Conservation (phyloP, 1,140 invertebrate species). For the Bactericera cockerelli region DNA sequence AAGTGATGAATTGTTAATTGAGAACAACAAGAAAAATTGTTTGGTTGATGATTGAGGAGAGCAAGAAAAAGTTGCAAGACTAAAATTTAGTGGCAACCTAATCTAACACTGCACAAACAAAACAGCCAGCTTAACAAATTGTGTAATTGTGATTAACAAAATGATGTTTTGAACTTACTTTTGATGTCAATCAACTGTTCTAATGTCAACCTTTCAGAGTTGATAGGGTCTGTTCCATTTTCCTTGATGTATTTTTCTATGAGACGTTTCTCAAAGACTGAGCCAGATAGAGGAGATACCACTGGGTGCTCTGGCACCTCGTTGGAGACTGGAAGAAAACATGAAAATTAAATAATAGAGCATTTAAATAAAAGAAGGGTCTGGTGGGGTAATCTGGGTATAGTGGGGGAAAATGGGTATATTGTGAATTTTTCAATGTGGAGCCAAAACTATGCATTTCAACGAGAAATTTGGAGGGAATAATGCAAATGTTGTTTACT, state of each 20-base stretch:
- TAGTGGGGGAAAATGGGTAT: too few species aligned
- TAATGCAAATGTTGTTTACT: too few species aligned
- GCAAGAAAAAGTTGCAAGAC: too few species aligned
- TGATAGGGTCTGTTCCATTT: conserved; percentile 94
- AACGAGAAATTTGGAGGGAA: neutral
- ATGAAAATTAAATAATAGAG: too few species aligned
- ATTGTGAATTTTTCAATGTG: too few species aligned
- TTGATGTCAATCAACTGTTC: conserved; percentile 91
- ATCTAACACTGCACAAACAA: neutral
- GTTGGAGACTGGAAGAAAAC: conserved; percentile 88
- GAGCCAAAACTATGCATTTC: too few species aligned
- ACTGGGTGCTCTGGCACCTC: conserved; percentile 94
- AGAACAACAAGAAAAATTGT: too few species aligned
- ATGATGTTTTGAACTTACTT: conserved; percentile 54
- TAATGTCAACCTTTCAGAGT: conserved; percentile 65
- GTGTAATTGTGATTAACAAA: neutral
- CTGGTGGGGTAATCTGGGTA: too few species aligned
- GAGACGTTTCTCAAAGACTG: conserved; percentile 86
- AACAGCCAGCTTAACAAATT: neutral
- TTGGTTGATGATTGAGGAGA: too few species aligned
- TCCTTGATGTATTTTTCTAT: conserved; percentile 94
- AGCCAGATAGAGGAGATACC: conserved; percentile 86
- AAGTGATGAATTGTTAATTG: too few species aligned
- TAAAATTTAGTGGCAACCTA: too few species aligned
- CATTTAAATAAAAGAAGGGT: too few species aligned